phyloP scores from a whole-genome alignment of 1,140 invertebrate genomes.

The Tyrophagus putrescentiae region DNA sequence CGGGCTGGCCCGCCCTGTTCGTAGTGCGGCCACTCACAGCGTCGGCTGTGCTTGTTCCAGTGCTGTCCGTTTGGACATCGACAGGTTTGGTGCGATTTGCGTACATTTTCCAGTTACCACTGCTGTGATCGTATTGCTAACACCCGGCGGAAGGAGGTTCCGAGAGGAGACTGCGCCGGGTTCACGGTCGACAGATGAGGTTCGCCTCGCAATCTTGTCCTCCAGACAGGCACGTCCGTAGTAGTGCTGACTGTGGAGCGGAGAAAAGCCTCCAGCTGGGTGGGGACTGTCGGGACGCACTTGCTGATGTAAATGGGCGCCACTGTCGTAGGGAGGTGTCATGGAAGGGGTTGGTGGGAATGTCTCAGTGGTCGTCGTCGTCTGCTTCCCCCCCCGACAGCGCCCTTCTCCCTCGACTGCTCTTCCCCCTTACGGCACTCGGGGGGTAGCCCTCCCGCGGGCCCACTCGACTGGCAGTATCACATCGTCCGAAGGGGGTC shows the following conservation, averaged over 20 bases:
- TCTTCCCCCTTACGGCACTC: neutral
- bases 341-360: too few species aligned
- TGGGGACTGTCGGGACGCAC: too few species aligned
- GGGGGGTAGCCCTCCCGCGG: neutral
- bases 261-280: neutral
- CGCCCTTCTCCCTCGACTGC: too few species aligned
- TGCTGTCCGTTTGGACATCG: conserved; percentile 14
- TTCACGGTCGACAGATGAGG: neutral
- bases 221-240: conserved; percentile 3
- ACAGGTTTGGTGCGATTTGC: neutral
- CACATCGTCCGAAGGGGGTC: conserved; percentile 4
- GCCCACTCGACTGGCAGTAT: neutral
- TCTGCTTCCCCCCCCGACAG: too few species aligned
- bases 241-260: neutral
- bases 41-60: conserved; percentile 9
- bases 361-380: too few species aligned
- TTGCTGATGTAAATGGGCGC: too few species aligned
- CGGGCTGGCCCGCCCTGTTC: neutral
- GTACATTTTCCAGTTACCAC: neutral
- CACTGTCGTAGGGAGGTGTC: too few species aligned
- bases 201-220: neutral
- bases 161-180: neutral
- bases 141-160: neutral
- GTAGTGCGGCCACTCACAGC: conserved; percentile 6
- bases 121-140: neutral